Evolutionary conservation across 2,797 vertebrate genomes (phyloP), one percentile per base, ranked within the genome.

Genomic region (Telmatherina bonti): DNA sequence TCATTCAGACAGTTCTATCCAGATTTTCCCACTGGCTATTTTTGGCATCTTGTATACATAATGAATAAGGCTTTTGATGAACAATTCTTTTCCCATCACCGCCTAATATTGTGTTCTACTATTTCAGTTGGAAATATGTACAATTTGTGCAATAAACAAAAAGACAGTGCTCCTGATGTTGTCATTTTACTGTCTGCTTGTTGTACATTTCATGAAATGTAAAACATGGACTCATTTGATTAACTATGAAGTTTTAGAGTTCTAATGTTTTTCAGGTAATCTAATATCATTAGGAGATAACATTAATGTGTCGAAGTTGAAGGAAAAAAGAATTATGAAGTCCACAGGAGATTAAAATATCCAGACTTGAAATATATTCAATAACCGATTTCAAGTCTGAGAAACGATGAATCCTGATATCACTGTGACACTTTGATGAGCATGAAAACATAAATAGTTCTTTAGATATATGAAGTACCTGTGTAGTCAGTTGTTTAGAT

Each of bases 91-190:
- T 41, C 31, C 88, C 87, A 86, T 68, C 71, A 86, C 91, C 90
- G 90, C 86, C 88, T 92, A 84, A 85, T 85, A 78, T 79, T 90
- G 77, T 87, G 51, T 93, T 93, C 81, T 85, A 88, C 88, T 80
- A 84, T 83, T 91, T 94, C 81, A 86, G 87, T 94, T 94, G 81
- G 84, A 93, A 91, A 90, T 82, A 86, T 91, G 92, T 94, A 92
- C 76, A 41, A 92, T 90, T 94, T 82, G 92, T 94, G 93, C 93
- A 94, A 94, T 94, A 94, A 93, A 94, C 85, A 85, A 80, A 90
- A 87, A 84, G 72, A 92, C 85, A 74, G 75, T 86, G 85, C 74
- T 86, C 72, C 79, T 73, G 52, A 69, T 51, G 26, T 76, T 51
- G 26, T 76, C 7, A 11, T 72, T 75, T 66, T 5, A 10, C 35